phyloP scores from a whole-genome alignment of 2,888 invertebrate genomes.

The Amphipoea lucens region DNA sequence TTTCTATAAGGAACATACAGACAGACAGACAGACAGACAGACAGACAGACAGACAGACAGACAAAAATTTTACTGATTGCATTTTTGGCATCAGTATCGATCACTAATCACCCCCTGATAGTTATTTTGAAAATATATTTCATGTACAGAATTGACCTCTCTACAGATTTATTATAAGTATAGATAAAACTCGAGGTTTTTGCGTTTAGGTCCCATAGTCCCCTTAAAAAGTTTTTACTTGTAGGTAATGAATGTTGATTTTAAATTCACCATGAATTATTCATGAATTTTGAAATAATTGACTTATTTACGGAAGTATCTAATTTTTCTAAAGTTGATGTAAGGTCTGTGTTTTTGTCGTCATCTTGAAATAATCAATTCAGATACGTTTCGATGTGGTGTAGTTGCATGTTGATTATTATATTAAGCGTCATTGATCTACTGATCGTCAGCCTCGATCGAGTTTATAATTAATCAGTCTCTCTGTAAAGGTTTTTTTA shows the following conservation, averaged over 20 bases:
- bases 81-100: no score
- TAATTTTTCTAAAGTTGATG: constrained; percentile 7
- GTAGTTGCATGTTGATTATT: neutral
- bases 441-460: no score
- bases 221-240: neutral
- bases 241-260: neutral
- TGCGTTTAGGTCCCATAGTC: no score
- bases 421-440: neutral
- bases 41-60: no score
- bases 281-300: constrained; percentile 13
- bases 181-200: no score
- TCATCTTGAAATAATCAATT: neutral
- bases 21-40: no score
- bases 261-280: constrained; percentile 6
- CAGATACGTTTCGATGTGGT: neutral
- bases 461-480: neutral
- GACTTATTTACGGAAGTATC: constrained; percentile 28
- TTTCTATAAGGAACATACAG: no score
- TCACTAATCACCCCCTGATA: no score
- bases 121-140: no score
- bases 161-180: no score
- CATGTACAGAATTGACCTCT: no score
- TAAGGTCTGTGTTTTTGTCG: constrained; percentile 1
- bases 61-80: no score
- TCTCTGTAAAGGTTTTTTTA: neutral